Evolutionary conservation across 2,797 vertebrate species (phyloP).

Genomic region (Hemitrygon akajei): DNA sequence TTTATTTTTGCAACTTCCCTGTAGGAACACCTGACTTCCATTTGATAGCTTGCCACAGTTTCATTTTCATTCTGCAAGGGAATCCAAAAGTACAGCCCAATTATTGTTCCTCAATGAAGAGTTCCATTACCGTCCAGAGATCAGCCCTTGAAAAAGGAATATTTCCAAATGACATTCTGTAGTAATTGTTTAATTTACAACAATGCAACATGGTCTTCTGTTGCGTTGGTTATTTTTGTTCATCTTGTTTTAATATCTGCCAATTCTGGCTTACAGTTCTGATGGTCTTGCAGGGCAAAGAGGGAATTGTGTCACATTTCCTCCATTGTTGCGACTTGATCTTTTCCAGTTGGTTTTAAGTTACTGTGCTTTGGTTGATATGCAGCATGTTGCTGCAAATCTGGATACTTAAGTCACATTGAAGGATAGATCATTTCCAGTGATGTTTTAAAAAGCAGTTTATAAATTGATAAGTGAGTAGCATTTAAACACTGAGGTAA

Average conservation of each 20-base stretch:
- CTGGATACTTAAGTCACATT: background rate
- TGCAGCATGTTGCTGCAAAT: background rate
- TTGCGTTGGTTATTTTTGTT: background rate
- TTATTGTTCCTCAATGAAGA: background rate
- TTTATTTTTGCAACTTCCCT: background rate
- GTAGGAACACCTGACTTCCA: background rate
- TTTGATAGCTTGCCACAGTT: background rate
- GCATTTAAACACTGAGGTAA: background rate
- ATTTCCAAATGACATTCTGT: background rate
- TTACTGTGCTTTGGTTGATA: background rate
- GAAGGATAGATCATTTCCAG: background rate
- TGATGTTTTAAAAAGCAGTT: background rate
- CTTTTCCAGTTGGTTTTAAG: background rate
- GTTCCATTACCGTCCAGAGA: too few species aligned
- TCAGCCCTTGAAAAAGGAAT: too few species aligned
- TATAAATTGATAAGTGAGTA: background rate
- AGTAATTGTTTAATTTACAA: background rate
- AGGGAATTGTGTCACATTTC: background rate
- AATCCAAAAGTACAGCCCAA: background rate
- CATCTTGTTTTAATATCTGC: background rate
- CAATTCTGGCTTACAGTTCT: background rate
- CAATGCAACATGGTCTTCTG: background rate
- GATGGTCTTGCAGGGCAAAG: background rate
- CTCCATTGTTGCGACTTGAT: background rate
- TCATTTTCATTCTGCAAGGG: background rate